Base-by-base conservation (phyloP, 2,113 vertebrate species). In the Dasyornis broadbenti region DNA sequence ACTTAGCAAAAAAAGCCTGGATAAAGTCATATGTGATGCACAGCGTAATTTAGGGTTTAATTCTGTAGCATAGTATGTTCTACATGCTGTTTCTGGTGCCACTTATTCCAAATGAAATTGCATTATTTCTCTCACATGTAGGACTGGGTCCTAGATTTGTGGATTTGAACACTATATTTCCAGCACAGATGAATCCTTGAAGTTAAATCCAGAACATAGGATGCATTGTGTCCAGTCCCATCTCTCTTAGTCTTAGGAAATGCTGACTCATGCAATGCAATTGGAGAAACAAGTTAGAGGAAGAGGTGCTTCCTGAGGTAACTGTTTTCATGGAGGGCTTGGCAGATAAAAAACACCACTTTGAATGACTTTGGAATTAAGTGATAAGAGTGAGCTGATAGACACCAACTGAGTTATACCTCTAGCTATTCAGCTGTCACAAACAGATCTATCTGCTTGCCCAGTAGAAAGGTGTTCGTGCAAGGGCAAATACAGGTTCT, bases 381-480 rank as follows among this genome's bases (percentile, higher is more conserved):
- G 45, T 77, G 59, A 39, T 27, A 47, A 47, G 68, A 63, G 42
- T 66, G 68, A 70, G 24, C 52, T 81, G 42, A 71, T 37, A 45
- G 65, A 45, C 61, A 94, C 56, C 84, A 85, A 6, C 60, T 54
- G 69, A 71, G 50, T 89, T 72, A 30, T 8, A 90, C 47, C 60
- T 90, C 35, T 86, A 33, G 79, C 82, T 94, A 22, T 54, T 91
- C 85, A 77, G 56, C 68, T 90, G 76, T 88, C 82, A 37, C 76
- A 49, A 70, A 50, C 35, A 86, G 59, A 71, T 92, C 87, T 86
- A 86, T 96, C 89, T 95, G 45, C 91, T 87, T 84, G 92, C 77
- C 89, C 89, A 85, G 94, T 95, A 90, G 77, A 94, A 59, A 71
- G 73, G 23, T 96, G 84, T 96, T 79, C 30, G 1, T 95, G 91